Evolutionary conservation across 92 coral and sea anemone species (phyloP), one percentile per base, ranked within the genome.

Genomic region (Phymanthus crucifer): DNA sequence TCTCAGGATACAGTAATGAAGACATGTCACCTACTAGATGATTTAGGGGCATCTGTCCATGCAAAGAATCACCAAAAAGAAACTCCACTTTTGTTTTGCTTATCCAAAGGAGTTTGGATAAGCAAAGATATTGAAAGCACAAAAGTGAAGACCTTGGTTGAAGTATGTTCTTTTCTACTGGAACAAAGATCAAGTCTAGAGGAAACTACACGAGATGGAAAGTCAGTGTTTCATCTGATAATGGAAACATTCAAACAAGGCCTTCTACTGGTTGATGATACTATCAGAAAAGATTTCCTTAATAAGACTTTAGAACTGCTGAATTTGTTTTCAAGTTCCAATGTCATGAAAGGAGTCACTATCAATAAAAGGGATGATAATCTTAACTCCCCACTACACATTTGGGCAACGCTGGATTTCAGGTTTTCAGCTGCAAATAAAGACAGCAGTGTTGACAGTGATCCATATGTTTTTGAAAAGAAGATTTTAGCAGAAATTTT

Each of bases 351-450:
- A 54, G 64, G 13, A 54, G 64, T 5, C 29, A 54, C 13, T 2
- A 2, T 54, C 64, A 54, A 54, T 54, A 54, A 54, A 54, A 54
- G 64, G 29, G 80, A 76, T 58, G 7, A 27, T 48, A 18, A 14
- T 9, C 0, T 76, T 3, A 34, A 76, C 43, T 76, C 54, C 21
- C 80, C 80, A 21, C 71, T 76, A 6, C 80, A 76, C 24, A 16
- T 56, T 23, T 76, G 80, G 80, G 80, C 80, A 34, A 56, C 32
- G 27, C 54, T 76, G 21, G 6, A 45, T 17, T 46, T 76, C 21
- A 17, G 11, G 23, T 2, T 11, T 0, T 3, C n/a, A 7, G 17
- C 48, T 0, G 10, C 21, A 6, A 18, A 52, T 0, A 47, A 74
- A 26, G 35, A 23, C 0, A 40, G 23, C 40, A 48, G 12, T 40